A percentile compares a stretch with the other conserved stretches of the same genome.
Conservation (phyloP, 2,888 invertebrate species). For the Tipula unca region DNA sequence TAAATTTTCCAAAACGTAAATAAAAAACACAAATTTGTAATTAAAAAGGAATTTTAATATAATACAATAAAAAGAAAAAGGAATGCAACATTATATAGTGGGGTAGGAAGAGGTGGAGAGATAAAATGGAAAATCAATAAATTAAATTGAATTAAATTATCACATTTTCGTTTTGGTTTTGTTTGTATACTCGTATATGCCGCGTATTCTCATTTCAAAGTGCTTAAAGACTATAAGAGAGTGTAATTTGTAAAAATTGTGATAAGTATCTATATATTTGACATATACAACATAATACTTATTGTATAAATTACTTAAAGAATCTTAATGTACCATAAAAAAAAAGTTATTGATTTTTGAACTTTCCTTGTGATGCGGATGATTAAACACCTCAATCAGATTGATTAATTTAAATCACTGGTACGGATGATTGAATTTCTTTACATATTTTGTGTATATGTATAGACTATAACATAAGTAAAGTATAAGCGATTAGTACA, state of each 20-base stretch:
- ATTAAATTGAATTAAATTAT: background rate
- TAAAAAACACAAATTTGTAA: background rate
- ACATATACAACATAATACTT: too few species aligned
- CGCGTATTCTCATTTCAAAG: background rate
- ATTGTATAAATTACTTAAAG: too few species aligned
- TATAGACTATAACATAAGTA: too few species aligned
- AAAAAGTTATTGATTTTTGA: background rate
- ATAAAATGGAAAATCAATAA: background rate
- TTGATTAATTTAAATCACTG: background rate
- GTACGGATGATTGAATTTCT: too few species aligned
- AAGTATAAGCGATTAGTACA: background rate
- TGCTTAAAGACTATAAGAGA: background rate
- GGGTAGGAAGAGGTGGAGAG: background rate
- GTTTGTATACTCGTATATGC: background rate
- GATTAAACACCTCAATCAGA: background rate
- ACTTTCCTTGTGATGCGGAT: background rate
- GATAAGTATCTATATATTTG: background rate
- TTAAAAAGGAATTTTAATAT: background rate
- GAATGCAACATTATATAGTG: background rate
- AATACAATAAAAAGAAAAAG: background rate
- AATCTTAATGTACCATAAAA: background rate
- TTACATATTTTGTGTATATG: too few species aligned
- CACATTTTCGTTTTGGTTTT: background rate
- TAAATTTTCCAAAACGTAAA: background rate
- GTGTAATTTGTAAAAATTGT: background rate